Evolutionary conservation across 2,888 invertebrate genomes (phyloP).

Genomic region (Hypomecis atomaria): DNA sequence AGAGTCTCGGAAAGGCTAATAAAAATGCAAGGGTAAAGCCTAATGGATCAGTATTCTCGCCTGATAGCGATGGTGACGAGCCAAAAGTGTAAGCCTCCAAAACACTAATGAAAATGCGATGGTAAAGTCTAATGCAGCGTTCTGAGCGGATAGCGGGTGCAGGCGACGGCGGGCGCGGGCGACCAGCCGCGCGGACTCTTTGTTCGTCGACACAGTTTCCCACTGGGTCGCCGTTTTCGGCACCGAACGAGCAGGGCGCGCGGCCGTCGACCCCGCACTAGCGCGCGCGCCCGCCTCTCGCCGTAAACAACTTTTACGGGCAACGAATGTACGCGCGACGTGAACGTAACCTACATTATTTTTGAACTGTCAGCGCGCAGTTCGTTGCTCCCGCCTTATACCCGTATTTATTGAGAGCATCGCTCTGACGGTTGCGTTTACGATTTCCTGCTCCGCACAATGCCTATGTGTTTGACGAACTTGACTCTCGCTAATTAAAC

Average conservation of each 20-base stretch:
- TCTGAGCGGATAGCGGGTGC: slow-evolving; percentile 41
- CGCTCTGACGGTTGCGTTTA: slow-evolving; percentile 66
- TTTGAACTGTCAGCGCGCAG: slow-evolving; percentile 83
- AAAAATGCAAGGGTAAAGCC: too few species aligned
- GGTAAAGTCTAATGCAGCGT: slow-evolving; percentile 24
- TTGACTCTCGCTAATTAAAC: slow-evolving; percentile 51
- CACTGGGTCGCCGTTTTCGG: slow-evolving; percentile 82
- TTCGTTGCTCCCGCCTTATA: slow-evolving; percentile 76
- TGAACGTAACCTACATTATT: slow-evolving; percentile 84
- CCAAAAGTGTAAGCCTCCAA: too few species aligned
- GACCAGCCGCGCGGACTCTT: slow-evolving; percentile 54
- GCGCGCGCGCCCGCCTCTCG: slow-evolving; percentile 60
- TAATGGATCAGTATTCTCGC: too few species aligned
- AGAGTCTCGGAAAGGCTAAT: too few species aligned
- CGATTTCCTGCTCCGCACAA: slow-evolving; percentile 69
- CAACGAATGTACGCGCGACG: slow-evolving; percentile 81
- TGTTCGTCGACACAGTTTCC: slow-evolving; percentile 80
- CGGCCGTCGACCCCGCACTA: slow-evolving; percentile 70
- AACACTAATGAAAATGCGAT: too few species aligned
- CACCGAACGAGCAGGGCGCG: slow-evolving; percentile 74
- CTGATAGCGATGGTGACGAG: too few species aligned
- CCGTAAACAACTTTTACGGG: slow-evolving; percentile 83
- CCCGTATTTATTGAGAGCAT: slow-evolving; percentile 76
- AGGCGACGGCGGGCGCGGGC: slow-evolving; percentile 44
- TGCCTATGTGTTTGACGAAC: slow-evolving; percentile 57